phyloP scores from a whole-genome alignment of 2,113 vertebrate genomes.

The Ictalurus furcatus region DNA sequence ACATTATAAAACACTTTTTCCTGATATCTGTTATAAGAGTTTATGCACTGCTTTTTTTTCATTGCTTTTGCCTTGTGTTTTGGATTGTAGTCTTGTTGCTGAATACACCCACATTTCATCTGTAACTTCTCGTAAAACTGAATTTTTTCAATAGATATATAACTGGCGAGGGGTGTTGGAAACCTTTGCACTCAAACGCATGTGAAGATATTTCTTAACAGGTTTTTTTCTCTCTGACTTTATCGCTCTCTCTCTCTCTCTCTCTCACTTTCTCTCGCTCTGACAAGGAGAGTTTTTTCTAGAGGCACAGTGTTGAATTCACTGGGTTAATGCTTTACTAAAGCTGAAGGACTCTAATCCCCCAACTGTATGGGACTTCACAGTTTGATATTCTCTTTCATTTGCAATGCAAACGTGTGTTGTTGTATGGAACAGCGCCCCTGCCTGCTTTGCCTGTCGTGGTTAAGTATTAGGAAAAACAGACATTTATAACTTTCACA shows the following conservation, averaged over 20 bases:
- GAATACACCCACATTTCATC: not conserved
- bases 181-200: constrained; percentile 1
- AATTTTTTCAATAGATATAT: not conserved
- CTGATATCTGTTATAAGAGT: not conserved
- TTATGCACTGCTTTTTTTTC: not conserved
- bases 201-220: constrained; percentile 9
- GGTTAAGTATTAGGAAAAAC: constrained; percentile 44
- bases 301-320: constrained; percentile 4
- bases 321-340: constrained; percentile 56
- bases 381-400: constrained; percentile 37
- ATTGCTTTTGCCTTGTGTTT: not conserved
- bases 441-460: constrained; percentile 32
- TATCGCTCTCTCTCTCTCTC: not conserved
- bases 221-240: not conserved
- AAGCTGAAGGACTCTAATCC: constrained; percentile 31
- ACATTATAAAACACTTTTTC: not conserved
- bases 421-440: constrained; percentile 21
- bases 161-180: not conserved
- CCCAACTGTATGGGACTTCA: constrained; percentile 12
- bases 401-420: constrained; percentile 60
- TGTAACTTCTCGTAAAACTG: not conserved
- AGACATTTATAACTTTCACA: not conserved
- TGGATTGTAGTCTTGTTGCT: not conserved
- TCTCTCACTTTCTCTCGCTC: not conserved
- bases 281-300: constrained; percentile 30